These are phyloP conservation scores for Torymus tubicola DNA, from an alignment of 2,888 invertebrate species.

Conservation along the genomic window DNA sequence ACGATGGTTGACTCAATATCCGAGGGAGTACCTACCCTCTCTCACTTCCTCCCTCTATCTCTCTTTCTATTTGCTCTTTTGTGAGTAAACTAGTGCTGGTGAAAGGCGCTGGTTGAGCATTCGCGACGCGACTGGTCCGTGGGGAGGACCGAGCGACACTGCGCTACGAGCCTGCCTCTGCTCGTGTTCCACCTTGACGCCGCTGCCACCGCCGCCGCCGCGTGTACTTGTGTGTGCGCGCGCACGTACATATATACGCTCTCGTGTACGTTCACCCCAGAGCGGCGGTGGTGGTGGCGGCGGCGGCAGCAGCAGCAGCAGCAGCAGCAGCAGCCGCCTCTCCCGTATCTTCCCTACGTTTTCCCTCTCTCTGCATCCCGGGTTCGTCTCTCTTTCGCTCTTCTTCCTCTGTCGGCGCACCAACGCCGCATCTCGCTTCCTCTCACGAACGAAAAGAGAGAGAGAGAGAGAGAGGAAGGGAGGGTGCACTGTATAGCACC, in stretches of 20 bases:
- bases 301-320: too few relatives aligned
- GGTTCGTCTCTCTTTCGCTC: constrained; percentile 33
- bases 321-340: constrained; percentile 45
- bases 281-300: constrained; percentile 8
- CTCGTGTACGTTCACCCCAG: constrained; percentile 50
- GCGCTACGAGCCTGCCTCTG: constrained; percentile 60
- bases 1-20: too few relatives aligned
- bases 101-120: not conserved
- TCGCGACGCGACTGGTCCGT: constrained; percentile 63
- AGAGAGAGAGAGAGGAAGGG: not conserved
- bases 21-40: not conserved
- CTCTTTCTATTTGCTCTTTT: not conserved
- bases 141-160: constrained; percentile 72
- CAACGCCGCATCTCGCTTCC: constrained; percentile 23
- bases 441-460: constrained; percentile 8
- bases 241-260: constrained; percentile 17
- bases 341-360: constrained; percentile 41
- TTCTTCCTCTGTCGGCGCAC: too few relatives aligned
- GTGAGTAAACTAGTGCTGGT: not conserved
- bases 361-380: constrained; percentile 48
- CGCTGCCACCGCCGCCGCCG: constrained; percentile 46
- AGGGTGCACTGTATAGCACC: constrained; percentile 30
- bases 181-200: constrained; percentile 51
- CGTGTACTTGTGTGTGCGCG: constrained; percentile 12
- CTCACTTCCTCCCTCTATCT: not conserved